Evolutionary conservation across 2,113 vertebrate genomes (phyloP).

Genomic region (Pan paniscus): DNA sequence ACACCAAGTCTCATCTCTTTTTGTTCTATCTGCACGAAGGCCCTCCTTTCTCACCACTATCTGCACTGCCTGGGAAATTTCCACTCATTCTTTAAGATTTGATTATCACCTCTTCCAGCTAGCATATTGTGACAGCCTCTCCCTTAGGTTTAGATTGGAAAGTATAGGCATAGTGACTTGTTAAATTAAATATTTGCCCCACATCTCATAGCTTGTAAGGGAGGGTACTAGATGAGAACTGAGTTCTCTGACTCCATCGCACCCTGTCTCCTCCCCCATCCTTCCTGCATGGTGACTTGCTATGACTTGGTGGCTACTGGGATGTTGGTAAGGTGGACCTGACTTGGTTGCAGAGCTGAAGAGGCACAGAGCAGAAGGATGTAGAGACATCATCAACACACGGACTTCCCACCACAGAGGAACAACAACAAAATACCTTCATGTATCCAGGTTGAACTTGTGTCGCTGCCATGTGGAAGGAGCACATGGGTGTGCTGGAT

Average conservation of each 20-base stretch:
- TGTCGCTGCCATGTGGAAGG: not conserved
- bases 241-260: not conserved
- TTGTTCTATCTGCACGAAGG: not conserved
- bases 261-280: fast-evolving
- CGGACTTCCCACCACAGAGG: not conserved
- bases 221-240: not conserved
- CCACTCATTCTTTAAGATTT: not conserved
- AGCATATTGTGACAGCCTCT: not conserved
- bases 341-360: not conserved
- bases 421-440: fast-evolving
- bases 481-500: fast-evolving
- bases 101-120: not conserved
- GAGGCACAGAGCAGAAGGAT: not conserved
- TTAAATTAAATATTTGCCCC: not conserved
- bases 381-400: fast-evolving
- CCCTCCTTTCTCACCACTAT: not conserved
- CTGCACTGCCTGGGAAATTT: not conserved
- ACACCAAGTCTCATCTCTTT: not conserved
- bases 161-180: not conserved
- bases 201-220: not conserved
- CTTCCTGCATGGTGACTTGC: not conserved
- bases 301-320: not conserved
- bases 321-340: not conserved
- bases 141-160: not conserved
- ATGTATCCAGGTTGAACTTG: fast-evolving